Evolutionary conservation across 2,888 invertebrate genomes (phyloP), one percentile per base, ranked within the genome.

Genomic region (Oxytorus armatus): DNA sequence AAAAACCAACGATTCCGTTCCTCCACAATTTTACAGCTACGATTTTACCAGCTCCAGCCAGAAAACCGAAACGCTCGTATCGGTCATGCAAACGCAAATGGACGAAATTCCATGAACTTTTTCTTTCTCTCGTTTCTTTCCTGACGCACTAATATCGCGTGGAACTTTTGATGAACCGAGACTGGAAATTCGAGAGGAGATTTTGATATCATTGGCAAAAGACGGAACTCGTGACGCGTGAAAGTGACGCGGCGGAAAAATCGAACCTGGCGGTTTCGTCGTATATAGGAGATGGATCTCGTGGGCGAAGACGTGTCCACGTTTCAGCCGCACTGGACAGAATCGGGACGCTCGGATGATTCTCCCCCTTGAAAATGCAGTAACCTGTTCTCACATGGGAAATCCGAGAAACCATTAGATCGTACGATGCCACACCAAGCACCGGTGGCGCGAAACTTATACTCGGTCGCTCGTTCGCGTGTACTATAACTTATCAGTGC

Each of bases 321-420:
- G 16, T 29, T 63, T 29, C 16, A 16, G 16, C 16, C 16, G 25
- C 51, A 51, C 51, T 44, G 14, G 33, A 16, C 33, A 33, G 18
- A 10, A 57, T 14, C 5, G n/a, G 14, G 23, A 76, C 78, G 49
- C 75, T 61, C 61, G 49, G 36, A 10, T 16, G 14, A 74, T 33
- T 77, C 74, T 70, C 53, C 25, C n/a, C n/a, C 63, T 74, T 23
- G 70, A 78, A 59, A 77, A 83, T 78, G 77, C 76, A 79, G 76
- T 78, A 80, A 77, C 78, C 78, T 70, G 77, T 84, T 83, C 79
- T 80, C 82, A 80, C 84, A 77, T 78, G 84, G 84, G 83, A 84
- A 84, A 84, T 84, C 72, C 80, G 44, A 72, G 79, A 84, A 83
- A 80, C 76, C 83, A 83, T 83, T 84, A 81, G 74, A 83, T 77